A percentile compares a stretch with the other conserved stretches of the same genome.
phyloP scores from a whole-genome alignment of 2,888 invertebrate species.

The Erebia palarica region DNA sequence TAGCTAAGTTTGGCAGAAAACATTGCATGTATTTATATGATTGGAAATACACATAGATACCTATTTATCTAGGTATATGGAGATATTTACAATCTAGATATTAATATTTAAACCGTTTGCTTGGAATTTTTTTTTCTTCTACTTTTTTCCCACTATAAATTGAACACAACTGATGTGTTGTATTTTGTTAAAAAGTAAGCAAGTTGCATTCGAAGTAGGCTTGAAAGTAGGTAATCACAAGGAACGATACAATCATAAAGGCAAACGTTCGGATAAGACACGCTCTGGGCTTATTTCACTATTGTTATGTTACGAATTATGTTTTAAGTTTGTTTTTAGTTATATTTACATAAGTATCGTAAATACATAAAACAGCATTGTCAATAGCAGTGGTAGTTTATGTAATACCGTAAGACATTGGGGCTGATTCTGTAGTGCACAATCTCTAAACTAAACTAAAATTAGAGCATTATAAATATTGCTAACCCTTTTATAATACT shows the following conservation, averaged over 20 bases:
- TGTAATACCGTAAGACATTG: too few species aligned
- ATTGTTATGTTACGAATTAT: slow-evolving; percentile 9
- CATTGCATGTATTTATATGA: too few species aligned
- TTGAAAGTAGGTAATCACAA: slow-evolving; percentile 25
- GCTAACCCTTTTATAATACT: too few species aligned
- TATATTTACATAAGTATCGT: neutral
- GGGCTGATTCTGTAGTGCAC: too few species aligned
- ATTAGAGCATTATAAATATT: too few species aligned
- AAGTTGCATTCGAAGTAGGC: slow-evolving; percentile 18
- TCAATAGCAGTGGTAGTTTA: neutral
- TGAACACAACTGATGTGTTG: neutral
- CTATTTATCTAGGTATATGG: too few species aligned
- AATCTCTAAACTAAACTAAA: too few species aligned
- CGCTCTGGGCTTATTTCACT: slow-evolving; percentile 25
- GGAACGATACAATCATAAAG: slow-evolving; percentile 23
- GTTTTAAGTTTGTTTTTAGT: slow-evolving; percentile 5
- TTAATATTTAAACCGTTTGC: too few species aligned
- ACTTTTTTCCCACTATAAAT: neutral
- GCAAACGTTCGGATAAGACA: slow-evolving; percentile 33
- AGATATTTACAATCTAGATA: too few species aligned
- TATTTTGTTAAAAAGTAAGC: slow-evolving; percentile 9
- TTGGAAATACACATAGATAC: too few species aligned
- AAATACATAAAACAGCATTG: neutral
- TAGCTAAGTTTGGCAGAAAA: too few species aligned
- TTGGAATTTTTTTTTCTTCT: too few species aligned